Conservation (phyloP, 2,888 invertebrate genomes). For the Athetis lepigone region DNA sequence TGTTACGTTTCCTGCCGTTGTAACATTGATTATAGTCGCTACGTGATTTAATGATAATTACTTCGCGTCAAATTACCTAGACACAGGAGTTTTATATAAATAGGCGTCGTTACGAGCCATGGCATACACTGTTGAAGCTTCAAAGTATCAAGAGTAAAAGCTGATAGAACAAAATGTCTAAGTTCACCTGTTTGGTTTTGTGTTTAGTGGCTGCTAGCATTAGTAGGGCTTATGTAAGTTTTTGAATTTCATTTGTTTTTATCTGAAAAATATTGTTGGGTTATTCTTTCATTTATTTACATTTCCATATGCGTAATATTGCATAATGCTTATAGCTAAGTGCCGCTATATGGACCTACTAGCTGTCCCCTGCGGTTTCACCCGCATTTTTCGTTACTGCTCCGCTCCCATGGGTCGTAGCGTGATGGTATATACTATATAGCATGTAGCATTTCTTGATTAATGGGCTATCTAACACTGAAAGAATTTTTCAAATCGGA, state of each 20-base stretch:
- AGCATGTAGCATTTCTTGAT: no score
- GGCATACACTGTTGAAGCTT: slow-evolving; percentile 48
- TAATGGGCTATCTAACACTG: no score
- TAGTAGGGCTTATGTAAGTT: slow-evolving; percentile 49
- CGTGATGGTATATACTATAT: no score
- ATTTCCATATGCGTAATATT: no score
- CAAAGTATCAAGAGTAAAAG: slow-evolving; percentile 26
- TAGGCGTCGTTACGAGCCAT: slow-evolving; percentile 23
- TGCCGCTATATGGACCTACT: no score
- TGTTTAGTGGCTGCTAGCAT: slow-evolving; percentile 43
- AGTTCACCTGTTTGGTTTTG: slow-evolving; percentile 37
- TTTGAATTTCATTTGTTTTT: background rate
- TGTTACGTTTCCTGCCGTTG: slow-evolving; percentile 29
- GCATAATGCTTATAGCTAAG: no score
- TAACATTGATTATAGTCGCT: slow-evolving; percentile 41
- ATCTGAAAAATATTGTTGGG: no score
- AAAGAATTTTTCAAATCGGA: no score
- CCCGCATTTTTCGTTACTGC: no score
- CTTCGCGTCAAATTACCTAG: slow-evolving; percentile 33
- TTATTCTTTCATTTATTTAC: no score
- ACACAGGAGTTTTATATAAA: slow-evolving; percentile 52
- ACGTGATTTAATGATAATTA: slow-evolving; percentile 56
- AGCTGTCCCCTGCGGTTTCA: no score
- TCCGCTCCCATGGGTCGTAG: no score
- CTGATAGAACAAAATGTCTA: slow-evolving; percentile 42